Evolutionary conservation across 2,113 vertebrate species (phyloP).

Genomic region (Catharus bicknelli): DNA sequence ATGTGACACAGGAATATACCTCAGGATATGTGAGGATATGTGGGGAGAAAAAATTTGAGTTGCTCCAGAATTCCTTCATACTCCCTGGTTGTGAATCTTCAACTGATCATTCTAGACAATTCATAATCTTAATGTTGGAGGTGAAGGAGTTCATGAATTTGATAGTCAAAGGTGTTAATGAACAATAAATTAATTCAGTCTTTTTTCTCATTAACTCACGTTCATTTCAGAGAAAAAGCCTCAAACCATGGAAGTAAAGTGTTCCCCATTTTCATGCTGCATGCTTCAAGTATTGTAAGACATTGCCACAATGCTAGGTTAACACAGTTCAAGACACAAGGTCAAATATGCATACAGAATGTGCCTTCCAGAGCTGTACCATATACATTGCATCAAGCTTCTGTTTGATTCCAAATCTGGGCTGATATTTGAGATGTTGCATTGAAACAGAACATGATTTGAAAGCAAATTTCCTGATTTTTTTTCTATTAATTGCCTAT

Average conservation of each 20-base stretch:
- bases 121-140: rapidly evolving
- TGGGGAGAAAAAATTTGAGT: not conserved
- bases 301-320: not conserved
- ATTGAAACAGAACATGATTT: not conserved
- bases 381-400: not conserved
- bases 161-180: not conserved
- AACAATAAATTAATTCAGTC: not conserved
- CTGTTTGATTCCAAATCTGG: not conserved
- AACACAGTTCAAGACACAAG: not conserved
- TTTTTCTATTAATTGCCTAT: not conserved
- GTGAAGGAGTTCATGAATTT: not conserved
- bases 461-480: not conserved
- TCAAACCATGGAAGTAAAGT: not conserved
- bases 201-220: not conserved
- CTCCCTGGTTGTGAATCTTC: not conserved
- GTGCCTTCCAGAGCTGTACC: not conserved
- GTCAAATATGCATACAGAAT: not conserved
- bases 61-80: not conserved
- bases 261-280: not conserved
- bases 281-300: not conserved
- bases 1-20: not conserved
- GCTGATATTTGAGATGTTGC: not conserved
- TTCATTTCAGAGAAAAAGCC: not conserved
- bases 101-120: not conserved
- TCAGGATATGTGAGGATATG: not conserved